Base-by-base conservation (phyloP, 2,888 invertebrate genomes). In the Diloba caeruleocephala region DNA sequence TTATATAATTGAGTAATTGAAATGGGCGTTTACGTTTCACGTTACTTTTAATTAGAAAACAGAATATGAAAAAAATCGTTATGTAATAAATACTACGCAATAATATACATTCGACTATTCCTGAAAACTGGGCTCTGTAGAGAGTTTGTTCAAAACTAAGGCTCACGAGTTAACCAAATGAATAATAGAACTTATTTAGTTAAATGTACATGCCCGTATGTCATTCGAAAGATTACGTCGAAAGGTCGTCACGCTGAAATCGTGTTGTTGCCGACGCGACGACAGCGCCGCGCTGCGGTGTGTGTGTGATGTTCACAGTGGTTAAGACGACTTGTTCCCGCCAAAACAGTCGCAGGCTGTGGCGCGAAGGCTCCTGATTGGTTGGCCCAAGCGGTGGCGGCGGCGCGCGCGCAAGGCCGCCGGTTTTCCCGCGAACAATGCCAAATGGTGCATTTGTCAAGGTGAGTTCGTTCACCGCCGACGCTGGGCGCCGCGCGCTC, bases 361-460 rank as follows among this genome's bases (percentile, higher is more conserved):
- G 91, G 92, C 92, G 92, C 89, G 92, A 90, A 90, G 89, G 84
- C 85, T 83, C 76, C 84, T 67, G 81, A 92, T 92, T 92, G 92
- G 92, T 61, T 81, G 84, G 68, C 69, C 66, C 66, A 63, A 72
- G 67, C 72, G 66, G 83, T 78, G 79, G 84, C 81, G 81, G 84
- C 81, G 85, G 85, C 85, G 90, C 89, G 85, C 89, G 87, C 87
- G 90, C 91, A 92, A 92, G 92, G 91, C 92, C 91, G 91, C 88
- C 89, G 90, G 91, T 93, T 93, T 92, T 92, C 92, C 92, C 92
- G 92, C 92, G 90, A 93, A 93, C 93, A 93, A 93, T 92, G 93
- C 93, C 93, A 92, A 93, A 93, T 93, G 92, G 92, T 93, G 93
- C 93, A 93, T 93, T 92, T 92, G 93, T 93, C 93, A 93, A 93